Evolutionary conservation across 2,888 invertebrate species (phyloP).

Genomic region (Drosophila koepferae): DNA sequence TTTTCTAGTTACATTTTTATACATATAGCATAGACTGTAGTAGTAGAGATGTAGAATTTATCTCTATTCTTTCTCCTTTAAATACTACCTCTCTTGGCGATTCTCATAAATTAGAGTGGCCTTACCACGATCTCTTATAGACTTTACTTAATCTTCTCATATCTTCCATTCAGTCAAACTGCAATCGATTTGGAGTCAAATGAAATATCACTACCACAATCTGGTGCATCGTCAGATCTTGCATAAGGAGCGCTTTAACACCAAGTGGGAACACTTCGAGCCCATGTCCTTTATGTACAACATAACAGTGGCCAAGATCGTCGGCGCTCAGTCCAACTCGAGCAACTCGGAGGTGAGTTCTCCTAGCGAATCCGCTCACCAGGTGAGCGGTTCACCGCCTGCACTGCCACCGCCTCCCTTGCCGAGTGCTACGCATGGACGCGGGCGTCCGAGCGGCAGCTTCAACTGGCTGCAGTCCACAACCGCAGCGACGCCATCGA

Average conservation of each 20-base stretch:
- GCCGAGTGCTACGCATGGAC: constrained; percentile 73
- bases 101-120: not conserved
- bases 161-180: constrained; percentile 69
- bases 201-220: constrained; percentile 83
- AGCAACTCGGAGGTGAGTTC: constrained; percentile 18
- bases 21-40: not conserved
- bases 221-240: constrained; percentile 82
- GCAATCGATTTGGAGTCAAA: constrained; percentile 83
- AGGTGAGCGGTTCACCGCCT: constrained; percentile 25
- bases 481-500: constrained; percentile 21
- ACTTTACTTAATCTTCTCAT: not conserved
- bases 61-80: not conserved
- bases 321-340: constrained; percentile 69
- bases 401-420: constrained; percentile 52
- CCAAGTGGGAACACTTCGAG: constrained; percentile 83
- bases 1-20: too few species aligned
- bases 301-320: constrained; percentile 82
- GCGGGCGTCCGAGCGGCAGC: constrained; percentile 82
- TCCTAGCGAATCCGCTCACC: constrained; percentile 15
- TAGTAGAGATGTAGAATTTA: too few species aligned
- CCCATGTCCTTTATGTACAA: constrained; percentile 84
- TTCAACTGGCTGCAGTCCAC: constrained; percentile 78
- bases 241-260: constrained; percentile 83
- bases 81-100: constrained; percentile 1
- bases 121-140: not conserved